phyloP scores from a whole-genome alignment of 2,888 invertebrate species.

The Ischnura elegans region DNA sequence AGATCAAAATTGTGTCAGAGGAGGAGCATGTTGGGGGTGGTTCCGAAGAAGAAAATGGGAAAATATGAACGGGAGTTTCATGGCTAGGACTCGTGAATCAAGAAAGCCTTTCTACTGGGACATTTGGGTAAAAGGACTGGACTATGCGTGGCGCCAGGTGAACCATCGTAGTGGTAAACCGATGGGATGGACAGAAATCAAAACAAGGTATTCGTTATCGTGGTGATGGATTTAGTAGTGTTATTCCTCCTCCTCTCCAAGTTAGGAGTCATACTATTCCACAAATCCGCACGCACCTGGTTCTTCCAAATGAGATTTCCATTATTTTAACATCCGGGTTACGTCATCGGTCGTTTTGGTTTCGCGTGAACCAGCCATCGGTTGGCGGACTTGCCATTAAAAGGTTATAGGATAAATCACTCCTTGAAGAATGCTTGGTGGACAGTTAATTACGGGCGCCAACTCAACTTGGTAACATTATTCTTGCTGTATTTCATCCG shows the following conservation, averaged over 20 bases:
- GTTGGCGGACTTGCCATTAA: neutral
- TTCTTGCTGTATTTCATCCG: no score
- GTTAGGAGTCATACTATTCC: neutral
- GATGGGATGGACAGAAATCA: neutral
- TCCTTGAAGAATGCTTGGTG: no score
- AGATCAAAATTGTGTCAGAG: neutral
- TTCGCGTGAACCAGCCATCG: neutral
- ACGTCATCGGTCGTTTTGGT: neutral
- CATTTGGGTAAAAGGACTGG: neutral
- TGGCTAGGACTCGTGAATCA: neutral
- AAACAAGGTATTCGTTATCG: neutral
- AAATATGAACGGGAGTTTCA: neutral
- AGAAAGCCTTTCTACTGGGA: neutral
- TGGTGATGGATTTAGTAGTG: neutral
- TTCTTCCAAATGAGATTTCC: neutral
- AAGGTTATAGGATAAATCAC: neutral
- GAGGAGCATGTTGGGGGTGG: neutral
- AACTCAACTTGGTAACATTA: no score
- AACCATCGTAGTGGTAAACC: neutral
- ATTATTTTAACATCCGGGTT: neutral
- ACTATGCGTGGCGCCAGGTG: neutral
- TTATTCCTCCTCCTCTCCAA: neutral
- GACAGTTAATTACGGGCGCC: no score
- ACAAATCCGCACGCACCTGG: neutral
- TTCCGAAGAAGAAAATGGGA: neutral